Evolutionary conservation across 2,888 invertebrate genomes (phyloP).

Genomic region (Athalia rosae): DNA sequence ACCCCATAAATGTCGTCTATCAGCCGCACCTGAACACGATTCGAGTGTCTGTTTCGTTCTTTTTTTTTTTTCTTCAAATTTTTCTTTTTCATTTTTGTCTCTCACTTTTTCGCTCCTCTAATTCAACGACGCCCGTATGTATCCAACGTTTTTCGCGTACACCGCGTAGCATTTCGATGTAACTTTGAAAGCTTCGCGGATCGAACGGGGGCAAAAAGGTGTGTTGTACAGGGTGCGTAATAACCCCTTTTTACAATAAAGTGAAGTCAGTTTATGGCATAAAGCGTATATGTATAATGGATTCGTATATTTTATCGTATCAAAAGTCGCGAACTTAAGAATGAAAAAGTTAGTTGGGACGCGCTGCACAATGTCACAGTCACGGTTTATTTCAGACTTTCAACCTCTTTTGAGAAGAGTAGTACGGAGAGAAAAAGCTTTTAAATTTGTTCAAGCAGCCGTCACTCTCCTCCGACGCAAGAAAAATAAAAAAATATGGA

Average conservation of each 20-base stretch:
- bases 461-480: no score
- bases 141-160: background rate
- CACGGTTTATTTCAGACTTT: conserved; percentile 13
- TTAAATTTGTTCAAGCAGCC: background rate
- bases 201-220: background rate
- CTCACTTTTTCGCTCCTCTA: background rate
- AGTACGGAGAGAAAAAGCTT: conserved; percentile 21
- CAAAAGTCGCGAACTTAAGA: conserved; percentile 25
- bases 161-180: background rate
- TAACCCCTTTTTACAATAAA: conserved; percentile 18
- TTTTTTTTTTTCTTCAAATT: background rate
- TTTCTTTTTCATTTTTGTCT: background rate
- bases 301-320: conserved; percentile 28
- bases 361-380: conserved; percentile 13
- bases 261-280: conserved; percentile 28
- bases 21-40: conserved; percentile 13
- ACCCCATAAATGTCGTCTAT: conserved; percentile 24
- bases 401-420: background rate
- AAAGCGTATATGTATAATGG: conserved; percentile 8
- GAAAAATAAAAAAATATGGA: no score
- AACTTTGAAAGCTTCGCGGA: background rate
- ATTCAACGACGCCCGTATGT: background rate
- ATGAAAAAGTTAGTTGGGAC: conserved; percentile 27
- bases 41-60: background rate
- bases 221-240: background rate